These are phyloP conservation scores for Champsocephalus esox DNA, from an alignment of 2,797 vertebrate species.

Conservation along the genomic window DNA sequence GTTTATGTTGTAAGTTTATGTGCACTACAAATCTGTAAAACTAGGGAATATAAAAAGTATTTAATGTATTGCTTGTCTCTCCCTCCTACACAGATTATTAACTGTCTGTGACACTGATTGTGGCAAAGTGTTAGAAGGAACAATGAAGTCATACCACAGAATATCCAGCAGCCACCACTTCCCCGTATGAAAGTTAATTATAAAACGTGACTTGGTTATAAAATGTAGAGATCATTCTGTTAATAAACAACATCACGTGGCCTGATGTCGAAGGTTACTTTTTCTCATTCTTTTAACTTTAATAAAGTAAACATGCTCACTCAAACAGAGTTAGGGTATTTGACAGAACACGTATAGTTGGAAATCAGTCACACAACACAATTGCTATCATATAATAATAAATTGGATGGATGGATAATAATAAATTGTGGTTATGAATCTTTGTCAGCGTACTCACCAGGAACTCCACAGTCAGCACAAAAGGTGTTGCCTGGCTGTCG, in stretches of 20 bases:
- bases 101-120: background rate
- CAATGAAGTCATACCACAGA: conserved; percentile 43
- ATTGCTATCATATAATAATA: background rate
- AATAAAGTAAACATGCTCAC: background rate
- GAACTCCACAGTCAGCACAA: conserved; percentile 90
- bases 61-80: background rate
- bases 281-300: background rate
- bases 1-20: background rate
- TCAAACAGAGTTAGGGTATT: background rate
- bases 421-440: background rate
- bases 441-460: conserved; percentile 81
- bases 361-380: background rate
- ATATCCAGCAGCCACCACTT: conserved; percentile 48
- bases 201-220: conserved; percentile 13
- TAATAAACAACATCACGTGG: conserved; percentile 16
- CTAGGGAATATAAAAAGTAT: background rate
- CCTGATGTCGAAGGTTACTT: background rate
- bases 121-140: conserved; percentile 49
- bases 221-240: conserved; percentile 14
- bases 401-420: background rate
- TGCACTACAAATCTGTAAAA: background rate
- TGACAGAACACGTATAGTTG: background rate
- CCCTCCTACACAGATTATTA: background rate
- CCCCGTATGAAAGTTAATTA: conserved; percentile 29
- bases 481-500: conserved; percentile 81